Conservation (phyloP, 2,888 invertebrate genomes). For the Cotesia congregata region DNA sequence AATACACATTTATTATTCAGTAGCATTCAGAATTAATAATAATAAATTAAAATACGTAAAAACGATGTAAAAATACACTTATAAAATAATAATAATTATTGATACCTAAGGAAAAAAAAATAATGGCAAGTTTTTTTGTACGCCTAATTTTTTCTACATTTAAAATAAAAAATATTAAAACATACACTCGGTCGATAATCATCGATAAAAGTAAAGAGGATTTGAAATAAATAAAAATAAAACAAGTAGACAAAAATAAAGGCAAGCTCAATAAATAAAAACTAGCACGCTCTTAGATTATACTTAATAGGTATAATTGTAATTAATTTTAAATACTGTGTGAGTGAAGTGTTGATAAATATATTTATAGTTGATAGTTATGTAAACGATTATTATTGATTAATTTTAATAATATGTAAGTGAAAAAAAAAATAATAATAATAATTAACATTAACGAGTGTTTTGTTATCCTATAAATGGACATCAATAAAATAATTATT, state of each 20-base stretch:
- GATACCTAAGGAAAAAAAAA: constrained; percentile 34
- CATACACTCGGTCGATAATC: constrained; percentile 38
- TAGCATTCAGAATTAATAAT: neutral
- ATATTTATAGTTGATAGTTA: neutral
- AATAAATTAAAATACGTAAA: neutral
- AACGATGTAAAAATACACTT: neutral
- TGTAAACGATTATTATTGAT: neutral
- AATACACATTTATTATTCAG: constrained; percentile 17
- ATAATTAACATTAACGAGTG: constrained; percentile 3
- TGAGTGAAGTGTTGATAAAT: neutral
- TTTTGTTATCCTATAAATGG: constrained; percentile 31
- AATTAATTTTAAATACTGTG: neutral
- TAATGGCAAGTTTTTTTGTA: constrained; percentile 52
- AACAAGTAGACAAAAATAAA: neutral
- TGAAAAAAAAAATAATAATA: neutral
- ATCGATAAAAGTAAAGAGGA: constrained; percentile 15
- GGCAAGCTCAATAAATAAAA: neutral
- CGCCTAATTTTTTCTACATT: constrained; percentile 54
- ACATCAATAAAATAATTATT: constrained; percentile 17
- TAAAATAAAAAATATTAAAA: constrained; percentile 37
- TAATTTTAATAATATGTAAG: neutral
- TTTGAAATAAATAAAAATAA: constrained; percentile 1
- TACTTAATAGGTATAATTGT: neutral
- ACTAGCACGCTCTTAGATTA: neutral
- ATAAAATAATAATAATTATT: constrained; percentile 15